Base-by-base conservation (phyloP, 2,113 vertebrate species). In the Dipodomys merriami region DNA sequence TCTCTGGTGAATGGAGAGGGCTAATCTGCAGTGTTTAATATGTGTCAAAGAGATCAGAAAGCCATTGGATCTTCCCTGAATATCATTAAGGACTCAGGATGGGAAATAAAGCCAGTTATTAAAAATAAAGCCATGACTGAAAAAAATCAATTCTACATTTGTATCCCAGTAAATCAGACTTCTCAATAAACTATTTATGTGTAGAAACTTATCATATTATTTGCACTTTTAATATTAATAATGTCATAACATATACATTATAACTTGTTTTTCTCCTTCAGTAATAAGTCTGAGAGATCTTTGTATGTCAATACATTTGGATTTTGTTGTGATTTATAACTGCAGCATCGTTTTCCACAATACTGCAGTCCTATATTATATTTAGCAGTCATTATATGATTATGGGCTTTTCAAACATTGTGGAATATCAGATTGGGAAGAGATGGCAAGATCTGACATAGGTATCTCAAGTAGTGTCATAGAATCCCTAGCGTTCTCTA, bases 261-360 rank as follows among this genome's bases (percentile, higher is more conserved):
- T 77, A 15, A 71, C 77, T 79, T 90, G 86, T 69, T 79, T 84
- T 79, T 89, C 68, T 86, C 46, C n/a, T 12, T 72, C 7, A n/a
- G 67, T 53, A 92, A 44, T 86, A 16, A 67, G 18, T 88, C 74
- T 91, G 71, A 60, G 76, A 86, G 91, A 91, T 90, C 25, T 91
- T 86, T 49, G 6, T 29, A 9, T 88, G 78, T 79, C 92, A 90
- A 4, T 68, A 71, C 16, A 18, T 27, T 91, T 74, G 30, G n/a
- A 74, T 82, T 96, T 86, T 85, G 46, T 60, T 88, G 73, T 86
- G 73, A 53, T 90, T 95, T 89, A 88, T 93, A 74, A 39, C 33
- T 76, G 30, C 81, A 78, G 30, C 35, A 29, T 78, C 83, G n/a
- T 81, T 44, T 86, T 86, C 39, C 4, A 27, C 18, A 33, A 35